phyloP scores from a whole-genome alignment of 2,797 vertebrate genomes.

The Cichlasoma orientale region DNA sequence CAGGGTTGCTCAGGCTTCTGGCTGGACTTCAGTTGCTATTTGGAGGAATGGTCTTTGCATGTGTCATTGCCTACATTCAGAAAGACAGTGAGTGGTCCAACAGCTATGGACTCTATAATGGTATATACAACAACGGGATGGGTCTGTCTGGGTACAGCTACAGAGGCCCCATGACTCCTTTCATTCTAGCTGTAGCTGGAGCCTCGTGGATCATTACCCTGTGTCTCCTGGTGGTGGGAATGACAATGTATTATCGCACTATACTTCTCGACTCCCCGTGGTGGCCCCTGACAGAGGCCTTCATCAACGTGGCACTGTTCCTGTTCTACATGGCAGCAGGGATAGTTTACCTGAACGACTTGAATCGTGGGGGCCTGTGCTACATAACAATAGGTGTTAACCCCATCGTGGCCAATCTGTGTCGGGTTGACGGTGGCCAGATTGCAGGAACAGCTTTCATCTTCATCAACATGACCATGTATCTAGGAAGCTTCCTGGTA shows the following conservation, averaged over 20 bases:
- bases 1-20: conserved; percentile 79
- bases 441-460: conserved; percentile 82
- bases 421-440: conserved; percentile 80
- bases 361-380: conserved; percentile 85
- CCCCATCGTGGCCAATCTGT: conserved; percentile 76
- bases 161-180: conserved; percentile 83
- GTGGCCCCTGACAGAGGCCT: conserved; percentile 85
- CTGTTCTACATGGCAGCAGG: conserved; percentile 83
- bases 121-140: conserved; percentile 61
- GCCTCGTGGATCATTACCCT: conserved; percentile 81
- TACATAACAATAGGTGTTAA: conserved; percentile 73
- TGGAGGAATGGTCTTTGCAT: conserved; percentile 83
- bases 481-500: conserved; percentile 77
- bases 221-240: conserved; percentile 75
- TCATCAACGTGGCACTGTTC: conserved; percentile 78
- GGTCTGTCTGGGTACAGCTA: conserved; percentile 76
- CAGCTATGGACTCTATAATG: conserved; percentile 68
- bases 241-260: conserved; percentile 84
- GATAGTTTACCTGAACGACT: conserved; percentile 83
- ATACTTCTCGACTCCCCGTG: conserved; percentile 83
- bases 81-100: conserved; percentile 85
- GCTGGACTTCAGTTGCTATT: conserved; percentile 82
- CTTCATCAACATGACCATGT: conserved; percentile 80
- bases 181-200: conserved; percentile 76
- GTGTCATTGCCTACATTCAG: conserved; percentile 82